phyloP scores from a whole-genome alignment of 2,888 invertebrate species.

The Drosophila pegasa region DNA sequence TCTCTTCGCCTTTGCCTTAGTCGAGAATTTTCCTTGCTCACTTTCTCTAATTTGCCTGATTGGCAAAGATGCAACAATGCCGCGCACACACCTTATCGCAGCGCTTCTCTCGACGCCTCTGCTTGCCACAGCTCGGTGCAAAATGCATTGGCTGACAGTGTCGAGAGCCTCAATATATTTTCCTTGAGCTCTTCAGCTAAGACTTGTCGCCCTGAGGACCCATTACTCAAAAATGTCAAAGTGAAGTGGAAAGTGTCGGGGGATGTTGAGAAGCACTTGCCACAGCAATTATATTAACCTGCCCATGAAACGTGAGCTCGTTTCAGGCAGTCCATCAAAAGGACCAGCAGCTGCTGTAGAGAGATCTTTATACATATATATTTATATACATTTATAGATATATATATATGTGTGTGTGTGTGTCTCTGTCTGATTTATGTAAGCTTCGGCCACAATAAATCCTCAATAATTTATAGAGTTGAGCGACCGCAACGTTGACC shows the following conservation, averaged over 20 bases:
- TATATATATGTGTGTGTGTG: conserved; percentile 6
- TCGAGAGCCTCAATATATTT: conserved; percentile 8
- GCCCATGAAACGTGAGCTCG: conserved; percentile 65
- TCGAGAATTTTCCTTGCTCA: too few relatives aligned
- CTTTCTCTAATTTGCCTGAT: not conserved
- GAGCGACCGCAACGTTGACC: conserved; percentile 56
- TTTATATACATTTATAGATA: conserved; percentile 7
- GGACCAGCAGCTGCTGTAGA: conserved; percentile 36
- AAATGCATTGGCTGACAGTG: conserved; percentile 42
- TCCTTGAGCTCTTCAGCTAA: conserved; percentile 28
- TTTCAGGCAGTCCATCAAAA: conserved; percentile 62
- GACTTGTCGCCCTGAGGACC: conserved; percentile 56
- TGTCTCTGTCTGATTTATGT: conserved; percentile 33
- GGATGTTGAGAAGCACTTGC: conserved; percentile 31
- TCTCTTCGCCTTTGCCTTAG: too few relatives aligned
- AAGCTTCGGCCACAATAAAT: conserved; percentile 58
- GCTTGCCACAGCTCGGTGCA: not conserved
- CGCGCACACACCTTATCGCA: not conserved
- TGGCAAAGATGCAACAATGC: not conserved
- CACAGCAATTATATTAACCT: conserved; percentile 60
- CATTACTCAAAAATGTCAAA: conserved; percentile 73
- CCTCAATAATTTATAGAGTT: conserved; percentile 64
- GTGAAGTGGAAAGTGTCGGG: conserved; percentile 19
- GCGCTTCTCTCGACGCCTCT: conserved; percentile 1
- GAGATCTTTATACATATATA: not conserved